Base-by-base conservation (phyloP, 2,797 vertebrate genomes). In the Gambusia yucatana region DNA sequence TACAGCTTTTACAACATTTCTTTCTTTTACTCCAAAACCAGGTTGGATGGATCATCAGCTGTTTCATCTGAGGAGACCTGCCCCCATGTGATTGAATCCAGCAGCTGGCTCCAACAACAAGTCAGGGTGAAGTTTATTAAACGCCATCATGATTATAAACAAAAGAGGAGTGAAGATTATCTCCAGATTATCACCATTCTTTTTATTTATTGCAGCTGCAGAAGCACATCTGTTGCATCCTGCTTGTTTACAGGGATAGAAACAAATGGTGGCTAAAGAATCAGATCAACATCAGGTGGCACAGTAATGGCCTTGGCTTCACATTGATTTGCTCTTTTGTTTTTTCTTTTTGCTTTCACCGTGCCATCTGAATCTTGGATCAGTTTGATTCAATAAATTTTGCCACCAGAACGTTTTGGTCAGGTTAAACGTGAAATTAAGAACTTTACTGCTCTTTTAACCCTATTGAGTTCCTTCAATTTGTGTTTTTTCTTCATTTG, bases 361-460 rank as follows among this genome's bases (percentile, higher is more conserved):
- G 72, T 85, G 82, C 86, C 85, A 80, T 88, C 83, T 88, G 80
- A 85, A 86, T 85, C 79, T 82, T 75, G 30, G 72, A 73, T 74
- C 86, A 44, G 52, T 87, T 79, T 89, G 84, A 85, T 84, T 61
- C 73, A 74, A 69, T 86, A 67, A 84, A n/a, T n/a, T 55, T n/a
- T 55, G 52, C 8, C 9, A 3, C 52, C 52, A 25, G 52, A 86
- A 85, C 1, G 20, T 78, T 84, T 48, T 78, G 77, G 74, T 82
- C 16, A 0, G 20, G 46, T 73, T 61, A 20, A 57, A 76, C 79
- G 76, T 75, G 39, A 76, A 83, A 78, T 44, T 0, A 36, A 77
- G 46, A 2, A 39, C 46, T 50, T 73, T 30, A 1, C 67, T 75
- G 48, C 48, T n/a, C 72, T 14, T 83, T 81, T 82, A 52, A 72